A percentile compares a stretch with the other conserved stretches of the same genome.
These are phyloP conservation scores for Glossophaga mutica DNA, from an alignment of 2,797 vertebrate species.

Conservation along the genomic window DNA sequence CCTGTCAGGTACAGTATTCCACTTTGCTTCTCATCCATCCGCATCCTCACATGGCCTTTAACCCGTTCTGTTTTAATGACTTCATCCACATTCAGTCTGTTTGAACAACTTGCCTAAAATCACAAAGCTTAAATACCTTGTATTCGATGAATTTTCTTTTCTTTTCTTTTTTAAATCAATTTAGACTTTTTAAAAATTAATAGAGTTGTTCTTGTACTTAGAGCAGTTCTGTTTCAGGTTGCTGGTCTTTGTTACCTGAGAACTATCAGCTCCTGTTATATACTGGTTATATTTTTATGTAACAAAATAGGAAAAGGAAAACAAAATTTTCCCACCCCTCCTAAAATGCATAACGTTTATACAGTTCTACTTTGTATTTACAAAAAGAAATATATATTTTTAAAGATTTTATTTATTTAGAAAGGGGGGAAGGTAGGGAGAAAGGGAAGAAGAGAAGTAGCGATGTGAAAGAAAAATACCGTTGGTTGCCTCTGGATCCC, in stretches of 20 bases:
- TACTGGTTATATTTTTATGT: not conserved
- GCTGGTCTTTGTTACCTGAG: not conserved
- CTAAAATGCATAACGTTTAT: not conserved
- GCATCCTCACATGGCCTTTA: not conserved
- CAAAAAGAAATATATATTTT: not conserved
- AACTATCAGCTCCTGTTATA: not conserved
- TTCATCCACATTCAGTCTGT: not conserved
- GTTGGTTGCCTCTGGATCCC: not conserved
- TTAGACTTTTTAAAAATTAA: not conserved
- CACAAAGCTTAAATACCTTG: not conserved
- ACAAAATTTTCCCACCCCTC: not conserved
- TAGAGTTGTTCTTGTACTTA: not conserved
- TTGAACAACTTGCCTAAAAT: not conserved
- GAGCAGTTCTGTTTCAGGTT: not conserved
- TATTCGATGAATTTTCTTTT: not conserved
- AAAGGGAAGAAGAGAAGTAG: not conserved
- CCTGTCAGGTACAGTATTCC: rapidly evolving
- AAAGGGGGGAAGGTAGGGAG: not conserved
- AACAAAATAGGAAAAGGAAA: not conserved
- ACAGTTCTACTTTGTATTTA: not conserved
- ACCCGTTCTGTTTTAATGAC: not conserved
- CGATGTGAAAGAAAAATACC: no score
- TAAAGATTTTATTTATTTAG: not conserved
- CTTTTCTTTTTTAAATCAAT: not conserved
- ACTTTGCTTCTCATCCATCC: not conserved